Base-by-base conservation (phyloP, 2,113 vertebrate species). In the Oreotragus oreotragus region DNA sequence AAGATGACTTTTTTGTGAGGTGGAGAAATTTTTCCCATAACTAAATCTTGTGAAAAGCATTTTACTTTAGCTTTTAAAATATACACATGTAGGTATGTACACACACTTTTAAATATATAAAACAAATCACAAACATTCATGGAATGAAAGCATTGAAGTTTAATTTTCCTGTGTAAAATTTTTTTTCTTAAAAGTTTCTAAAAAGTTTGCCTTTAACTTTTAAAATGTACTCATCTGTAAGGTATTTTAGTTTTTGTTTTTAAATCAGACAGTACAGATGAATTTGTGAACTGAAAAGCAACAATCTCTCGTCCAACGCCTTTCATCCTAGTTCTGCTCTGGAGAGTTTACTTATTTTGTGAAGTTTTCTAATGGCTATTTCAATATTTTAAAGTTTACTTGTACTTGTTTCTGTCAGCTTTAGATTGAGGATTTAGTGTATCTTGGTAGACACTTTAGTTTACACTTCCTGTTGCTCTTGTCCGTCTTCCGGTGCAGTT, bases 51-150 rank as follows among this genome's bases (percentile, higher is more conserved):
- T 70, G 53, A 45, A 96, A 96, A 79, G 7, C 5, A 47, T 92
- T 88, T 96, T 91, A 53, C 70, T 88, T 88, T 39, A 36, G 11
- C 33, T 62, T 19, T 58, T 92, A 25, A 30, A 81, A 30, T 91
- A 14, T 49, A 43, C 11, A 19, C 53, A 4, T 60, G 13, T 39
- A 6, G 58, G 16, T 39, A 28, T 70, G 47, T 84, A 55, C 14
- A 58, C 10, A 89, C 5, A 85, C 51, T 94, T 96, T n/a, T 5
- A 53, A 66, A 55, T 96, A 51, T 97, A 84, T 94, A 91, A 88
- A 89, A 84, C 13, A 84, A 27, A 55, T 43, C 28, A 77, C 30
- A 36, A 91, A 33, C 60, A 79, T 62, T 47, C 33, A 90, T 43
- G 76, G 47, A 92, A 39, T 95, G 86, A 77, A 87, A 77, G 23